phyloP scores from a whole-genome alignment of 1,140 invertebrate species.

The Eriocheir sinensis region DNA sequence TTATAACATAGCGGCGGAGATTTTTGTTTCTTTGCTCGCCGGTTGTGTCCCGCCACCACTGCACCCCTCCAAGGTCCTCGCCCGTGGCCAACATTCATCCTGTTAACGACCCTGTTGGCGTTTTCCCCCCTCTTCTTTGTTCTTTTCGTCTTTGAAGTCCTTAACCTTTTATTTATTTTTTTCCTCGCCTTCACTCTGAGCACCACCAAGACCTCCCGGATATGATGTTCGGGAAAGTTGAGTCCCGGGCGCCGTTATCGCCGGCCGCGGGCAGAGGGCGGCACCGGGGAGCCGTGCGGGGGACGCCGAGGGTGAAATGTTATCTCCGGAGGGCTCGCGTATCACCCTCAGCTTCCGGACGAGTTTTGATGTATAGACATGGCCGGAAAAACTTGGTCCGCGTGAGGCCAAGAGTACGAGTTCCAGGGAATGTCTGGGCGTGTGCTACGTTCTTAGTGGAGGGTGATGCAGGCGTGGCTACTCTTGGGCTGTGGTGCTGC shows the following conservation, averaged over 20 bases:
- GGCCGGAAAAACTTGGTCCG: neutral
- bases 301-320: constrained; percentile 3
- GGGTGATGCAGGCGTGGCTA: neutral
- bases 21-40: neutral
- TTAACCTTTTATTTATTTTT: constrained; percentile 48
- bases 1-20: neutral
- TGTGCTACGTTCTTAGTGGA: neutral
- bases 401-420: neutral
- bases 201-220: constrained; percentile 39
- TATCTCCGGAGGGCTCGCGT: constrained; percentile 32
- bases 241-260: constrained; percentile 30
- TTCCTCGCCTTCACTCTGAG: neutral
- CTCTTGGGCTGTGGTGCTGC: neutral
- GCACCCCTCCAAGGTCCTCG: neutral
- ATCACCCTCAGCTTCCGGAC: constrained; percentile 39
- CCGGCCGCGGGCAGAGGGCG: neutral
- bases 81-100: constrained; percentile 29
- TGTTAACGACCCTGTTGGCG: constrained; percentile 52
- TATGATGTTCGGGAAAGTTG: constrained; percentile 47
- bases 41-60: neutral
- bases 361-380: constrained; percentile 42
- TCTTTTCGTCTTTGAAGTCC: constrained; percentile 55
- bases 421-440: neutral
- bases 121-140: constrained; percentile 19
- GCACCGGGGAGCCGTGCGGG: neutral